phyloP scores from a whole-genome alignment of 1,140 invertebrate species.

The Pseudachorutes palmiensis region DNA sequence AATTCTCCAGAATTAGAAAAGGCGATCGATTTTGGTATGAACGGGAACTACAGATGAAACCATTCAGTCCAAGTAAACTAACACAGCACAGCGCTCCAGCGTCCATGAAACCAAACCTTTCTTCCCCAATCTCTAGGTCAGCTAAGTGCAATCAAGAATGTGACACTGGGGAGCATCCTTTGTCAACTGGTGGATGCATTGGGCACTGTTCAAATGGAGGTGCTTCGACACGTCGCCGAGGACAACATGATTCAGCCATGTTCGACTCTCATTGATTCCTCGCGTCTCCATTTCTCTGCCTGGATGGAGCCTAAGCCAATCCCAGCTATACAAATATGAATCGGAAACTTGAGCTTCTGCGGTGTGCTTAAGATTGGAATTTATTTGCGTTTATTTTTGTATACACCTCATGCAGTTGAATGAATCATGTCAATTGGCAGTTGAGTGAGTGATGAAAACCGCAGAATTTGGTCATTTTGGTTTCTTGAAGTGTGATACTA shows the following conservation, averaged over 20 bases:
- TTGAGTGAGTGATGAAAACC: too few relatives aligned
- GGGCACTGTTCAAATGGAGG: not conserved
- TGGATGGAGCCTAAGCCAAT: not conserved
- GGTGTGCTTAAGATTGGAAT: not conserved
- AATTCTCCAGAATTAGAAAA: slow-evolving; percentile 63
- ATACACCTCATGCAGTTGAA: too few relatives aligned
- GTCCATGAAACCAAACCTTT: too few relatives aligned
- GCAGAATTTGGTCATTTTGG: too few relatives aligned
- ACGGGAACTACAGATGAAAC: not conserved
- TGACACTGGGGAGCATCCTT: not conserved
- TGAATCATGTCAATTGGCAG: too few relatives aligned
- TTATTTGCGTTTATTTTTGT: too few relatives aligned
- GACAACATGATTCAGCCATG: not conserved
- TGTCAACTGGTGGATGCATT: not conserved
- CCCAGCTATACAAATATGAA: not conserved
- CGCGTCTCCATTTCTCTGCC: not conserved
- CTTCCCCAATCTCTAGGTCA: too few relatives aligned
- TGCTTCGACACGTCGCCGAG: not conserved
- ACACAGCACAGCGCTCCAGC: too few relatives aligned
- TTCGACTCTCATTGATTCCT: not conserved
- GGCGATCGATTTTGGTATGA: slow-evolving; percentile 70
- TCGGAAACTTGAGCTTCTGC: not conserved
- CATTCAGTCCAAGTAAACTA: not conserved
- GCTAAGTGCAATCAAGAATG: not conserved
- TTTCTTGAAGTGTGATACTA: too few relatives aligned